A percentile compares a stretch with the other conserved stretches of the same genome.
phyloP scores from a whole-genome alignment of 2,113 vertebrate species.

The Antechinus stuartii region DNA sequence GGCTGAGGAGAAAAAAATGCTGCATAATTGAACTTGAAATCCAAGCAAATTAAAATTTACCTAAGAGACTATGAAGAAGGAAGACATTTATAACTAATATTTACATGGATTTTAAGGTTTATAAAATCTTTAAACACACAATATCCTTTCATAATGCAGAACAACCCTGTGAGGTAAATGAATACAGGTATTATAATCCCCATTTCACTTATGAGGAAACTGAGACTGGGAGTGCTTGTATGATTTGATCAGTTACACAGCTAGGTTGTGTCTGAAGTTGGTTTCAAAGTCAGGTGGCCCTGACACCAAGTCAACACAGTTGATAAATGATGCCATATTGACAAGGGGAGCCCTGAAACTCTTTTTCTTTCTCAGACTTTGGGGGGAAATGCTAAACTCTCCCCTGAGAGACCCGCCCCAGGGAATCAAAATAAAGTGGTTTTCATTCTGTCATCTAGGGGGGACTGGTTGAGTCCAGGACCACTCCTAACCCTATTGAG shows the following conservation, averaged over 20 bases:
- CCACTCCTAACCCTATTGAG: too few species aligned
- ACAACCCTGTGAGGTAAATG: not conserved
- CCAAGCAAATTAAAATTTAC: not conserved
- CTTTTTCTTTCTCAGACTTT: too few species aligned
- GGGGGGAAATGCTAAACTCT: too few species aligned
- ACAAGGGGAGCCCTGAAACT: too few species aligned
- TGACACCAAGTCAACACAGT: not conserved
- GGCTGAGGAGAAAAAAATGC: not conserved
- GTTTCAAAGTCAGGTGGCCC: not conserved
- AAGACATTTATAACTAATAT: not conserved
- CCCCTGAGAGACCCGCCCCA: too few species aligned
- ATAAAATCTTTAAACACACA: not conserved
- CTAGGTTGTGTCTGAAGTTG: not conserved
- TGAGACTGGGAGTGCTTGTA: not conserved
- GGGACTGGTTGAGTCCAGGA: too few species aligned
- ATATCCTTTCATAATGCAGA: not conserved
- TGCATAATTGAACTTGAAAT: not conserved
- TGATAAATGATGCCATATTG: not conserved
- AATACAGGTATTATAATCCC: not conserved
- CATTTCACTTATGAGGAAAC: not conserved
- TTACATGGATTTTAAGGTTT: not conserved
- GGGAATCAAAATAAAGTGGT: too few species aligned
- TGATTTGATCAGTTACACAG: not conserved
- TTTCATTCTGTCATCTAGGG: too few species aligned
- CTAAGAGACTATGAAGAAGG: constrained; percentile 1